Conservation (phyloP, 2,888 invertebrate genomes). For the Lymantria monacha region DNA sequence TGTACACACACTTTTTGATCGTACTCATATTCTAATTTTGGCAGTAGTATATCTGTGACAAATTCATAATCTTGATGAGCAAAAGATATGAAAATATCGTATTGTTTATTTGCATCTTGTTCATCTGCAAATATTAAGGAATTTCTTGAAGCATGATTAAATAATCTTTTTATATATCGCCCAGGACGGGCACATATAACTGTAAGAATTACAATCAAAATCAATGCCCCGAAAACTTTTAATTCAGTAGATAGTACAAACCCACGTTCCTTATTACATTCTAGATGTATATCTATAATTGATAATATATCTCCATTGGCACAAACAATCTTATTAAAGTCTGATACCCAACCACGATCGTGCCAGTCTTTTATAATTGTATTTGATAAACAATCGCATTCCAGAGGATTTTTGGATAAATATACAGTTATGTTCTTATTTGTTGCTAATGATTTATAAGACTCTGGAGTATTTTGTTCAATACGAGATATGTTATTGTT, state of each 20-base stretch:
- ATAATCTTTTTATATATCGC: background rate
- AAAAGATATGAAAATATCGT: background rate
- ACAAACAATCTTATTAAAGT: background rate
- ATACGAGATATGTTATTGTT: background rate
- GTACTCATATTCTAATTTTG: too few relatives aligned
- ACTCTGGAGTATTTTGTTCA: background rate
- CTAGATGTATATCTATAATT: background rate
- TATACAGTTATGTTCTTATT: background rate
- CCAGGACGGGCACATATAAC: background rate
- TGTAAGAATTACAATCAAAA: background rate
- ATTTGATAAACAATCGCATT: background rate
- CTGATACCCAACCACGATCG: background rate
- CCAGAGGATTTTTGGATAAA: background rate
- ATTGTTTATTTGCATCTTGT: background rate
- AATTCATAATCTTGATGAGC: too few relatives aligned
- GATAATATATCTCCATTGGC: background rate
- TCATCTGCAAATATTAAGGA: background rate
- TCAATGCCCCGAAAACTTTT: background rate
- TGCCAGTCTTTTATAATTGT: background rate
- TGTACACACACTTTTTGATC: too few relatives aligned
- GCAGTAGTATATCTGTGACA: too few relatives aligned
- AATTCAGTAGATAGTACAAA: background rate
- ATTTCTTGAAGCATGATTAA: background rate
- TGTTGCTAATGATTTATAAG: background rate
- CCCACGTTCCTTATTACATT: background rate